Conservation (phyloP, 2,113 vertebrate genomes). For the Chrysemys picta region DNA sequence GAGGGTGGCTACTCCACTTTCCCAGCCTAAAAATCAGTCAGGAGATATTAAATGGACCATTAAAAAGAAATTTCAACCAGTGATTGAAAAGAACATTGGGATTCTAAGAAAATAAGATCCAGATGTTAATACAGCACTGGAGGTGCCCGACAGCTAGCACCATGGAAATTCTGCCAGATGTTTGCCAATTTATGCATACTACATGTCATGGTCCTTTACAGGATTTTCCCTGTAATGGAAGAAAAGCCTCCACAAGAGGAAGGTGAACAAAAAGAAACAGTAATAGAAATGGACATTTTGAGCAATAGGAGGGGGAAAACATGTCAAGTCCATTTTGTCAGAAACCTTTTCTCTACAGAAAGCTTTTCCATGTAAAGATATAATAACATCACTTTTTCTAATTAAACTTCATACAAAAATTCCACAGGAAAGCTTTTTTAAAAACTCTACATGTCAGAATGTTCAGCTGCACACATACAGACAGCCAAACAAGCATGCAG, state of each 20-base stretch:
- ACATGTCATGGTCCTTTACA: background rate
- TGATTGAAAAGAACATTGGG: background rate
- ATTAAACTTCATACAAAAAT: background rate
- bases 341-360: constrained; percentile 17
- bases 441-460: background rate
- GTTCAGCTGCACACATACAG: background rate
- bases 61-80: background rate
- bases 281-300: constrained; percentile 38
- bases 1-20: background rate
- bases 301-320: constrained; percentile 45
- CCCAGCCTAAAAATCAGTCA: background rate
- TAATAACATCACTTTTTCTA: background rate
- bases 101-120: background rate
- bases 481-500: background rate
- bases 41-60: background rate
- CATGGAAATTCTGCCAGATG: constrained; percentile 17
- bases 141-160: background rate
- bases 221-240: background rate
- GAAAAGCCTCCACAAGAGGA: background rate
- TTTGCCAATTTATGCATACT: background rate
- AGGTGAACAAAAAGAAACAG: constrained; percentile 34
- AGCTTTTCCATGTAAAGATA: constrained; percentile 4
- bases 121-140: background rate
- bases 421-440: background rate
- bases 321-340: constrained; percentile 53